Conservation (phyloP, 1,140 invertebrate genomes). For the Limonius californicus region DNA sequence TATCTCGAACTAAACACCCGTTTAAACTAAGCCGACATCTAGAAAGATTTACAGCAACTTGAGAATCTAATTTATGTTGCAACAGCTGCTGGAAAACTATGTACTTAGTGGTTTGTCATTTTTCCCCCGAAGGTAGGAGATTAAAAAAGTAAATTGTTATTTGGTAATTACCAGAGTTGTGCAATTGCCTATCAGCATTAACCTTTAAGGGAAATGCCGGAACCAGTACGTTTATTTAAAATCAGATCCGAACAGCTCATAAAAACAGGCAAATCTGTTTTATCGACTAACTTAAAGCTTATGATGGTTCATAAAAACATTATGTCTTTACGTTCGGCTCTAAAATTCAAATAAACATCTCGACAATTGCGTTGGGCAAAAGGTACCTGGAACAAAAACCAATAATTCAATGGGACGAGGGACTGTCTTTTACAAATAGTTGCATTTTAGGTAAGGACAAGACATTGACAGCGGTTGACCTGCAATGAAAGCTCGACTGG, state of each 20-base stretch:
- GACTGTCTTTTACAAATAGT: conserved; percentile 18
- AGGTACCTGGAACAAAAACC: background rate
- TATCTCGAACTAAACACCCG: no score
- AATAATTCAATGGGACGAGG: background rate
- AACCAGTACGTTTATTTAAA: background rate
- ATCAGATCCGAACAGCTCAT: background rate
- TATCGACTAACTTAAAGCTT: background rate
- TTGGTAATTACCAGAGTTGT: no score
- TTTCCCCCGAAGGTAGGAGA: no score
- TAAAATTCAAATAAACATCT: background rate
- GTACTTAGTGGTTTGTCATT: no score
- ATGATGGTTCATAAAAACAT: background rate
- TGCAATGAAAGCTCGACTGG: conserved; percentile 12
- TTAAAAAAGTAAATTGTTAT: no score
- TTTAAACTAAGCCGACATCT: no score
- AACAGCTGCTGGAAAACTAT: no score
- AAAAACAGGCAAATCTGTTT: background rate
- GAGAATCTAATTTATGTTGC: no score
- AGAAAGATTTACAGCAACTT: no score
- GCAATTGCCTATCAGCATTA: no score
- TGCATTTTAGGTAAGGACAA: conserved; percentile 17
- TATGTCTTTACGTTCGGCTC: background rate
- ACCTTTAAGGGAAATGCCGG: no score
- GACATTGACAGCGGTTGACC: conserved; percentile 22
- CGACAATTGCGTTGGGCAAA: no score